Conservation (phyloP, 2,888 invertebrate species). For the Lutraria lutraria region DNA sequence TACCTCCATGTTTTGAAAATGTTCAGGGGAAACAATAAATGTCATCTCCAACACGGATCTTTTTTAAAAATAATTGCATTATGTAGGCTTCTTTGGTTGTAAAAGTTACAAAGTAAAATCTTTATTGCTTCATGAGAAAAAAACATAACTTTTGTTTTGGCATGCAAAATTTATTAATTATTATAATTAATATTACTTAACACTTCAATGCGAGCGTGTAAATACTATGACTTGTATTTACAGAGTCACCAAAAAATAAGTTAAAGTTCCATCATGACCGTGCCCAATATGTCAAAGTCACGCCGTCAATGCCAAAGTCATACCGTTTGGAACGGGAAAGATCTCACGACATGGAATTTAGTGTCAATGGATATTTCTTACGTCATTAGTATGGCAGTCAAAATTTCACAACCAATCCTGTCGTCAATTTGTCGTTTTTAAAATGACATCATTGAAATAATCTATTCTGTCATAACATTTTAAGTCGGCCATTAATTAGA, state of each 20-base stretch:
- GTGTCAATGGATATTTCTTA: not conserved
- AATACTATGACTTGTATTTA: too few species aligned
- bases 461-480: slow-evolving; percentile 53
- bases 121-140: too few species aligned
- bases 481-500: slow-evolving; percentile 14
- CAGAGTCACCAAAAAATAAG: not conserved
- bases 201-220: too few species aligned
- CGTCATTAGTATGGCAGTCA: slow-evolving; percentile 6
- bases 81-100: too few species aligned
- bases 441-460: slow-evolving; percentile 64
- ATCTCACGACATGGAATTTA: not conserved
- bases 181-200: too few species aligned
- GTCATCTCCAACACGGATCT: too few species aligned
- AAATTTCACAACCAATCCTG: not conserved
- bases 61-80: too few species aligned
- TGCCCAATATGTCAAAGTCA: slow-evolving; percentile 1
- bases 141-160: too few species aligned
- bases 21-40: too few species aligned
- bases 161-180: too few species aligned
- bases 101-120: too few species aligned
- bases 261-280: not conserved
- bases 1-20: too few species aligned
- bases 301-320: not conserved
- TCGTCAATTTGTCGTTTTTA: slow-evolving; percentile 11
- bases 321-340: not conserved